Percentiles rank a stretch among this genome's conserved stretches.
Conservation (phyloP, 2,797 vertebrate genomes). For the Amphiprion clarkii region DNA sequence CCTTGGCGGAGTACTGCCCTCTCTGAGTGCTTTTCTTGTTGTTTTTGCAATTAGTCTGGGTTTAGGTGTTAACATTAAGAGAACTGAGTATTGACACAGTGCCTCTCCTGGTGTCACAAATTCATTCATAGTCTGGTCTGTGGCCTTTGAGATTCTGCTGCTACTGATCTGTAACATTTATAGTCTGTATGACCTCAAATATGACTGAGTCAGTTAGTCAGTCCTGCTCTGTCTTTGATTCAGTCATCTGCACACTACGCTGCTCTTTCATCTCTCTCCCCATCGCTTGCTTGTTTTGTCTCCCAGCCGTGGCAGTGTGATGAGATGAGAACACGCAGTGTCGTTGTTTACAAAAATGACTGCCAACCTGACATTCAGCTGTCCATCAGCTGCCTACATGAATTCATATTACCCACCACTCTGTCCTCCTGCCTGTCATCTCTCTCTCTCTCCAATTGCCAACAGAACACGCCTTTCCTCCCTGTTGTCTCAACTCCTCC, state of each 20-base stretch:
- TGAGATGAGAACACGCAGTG: conserved; percentile 60
- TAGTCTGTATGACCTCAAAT: conserved; percentile 49
- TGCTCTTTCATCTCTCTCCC: conserved; percentile 46
- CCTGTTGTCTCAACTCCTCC: conserved; percentile 26
- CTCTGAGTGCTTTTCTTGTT: too few species aligned
- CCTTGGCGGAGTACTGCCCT: too few species aligned
- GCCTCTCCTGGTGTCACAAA: conserved; percentile 21
- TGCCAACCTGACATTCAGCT: conserved; percentile 68
- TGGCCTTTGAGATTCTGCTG: conserved; percentile 38
- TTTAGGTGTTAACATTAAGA: conserved; percentile 36
- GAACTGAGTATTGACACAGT: conserved; percentile 21
- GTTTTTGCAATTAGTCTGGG: neutral
- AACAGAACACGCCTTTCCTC: conserved; percentile 42
- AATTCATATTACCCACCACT: conserved; percentile 57
- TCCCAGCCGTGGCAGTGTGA: conserved; percentile 37
- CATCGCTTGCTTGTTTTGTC: conserved; percentile 46
- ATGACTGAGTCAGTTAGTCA: conserved; percentile 38
- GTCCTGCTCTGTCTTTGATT: conserved; percentile 47
- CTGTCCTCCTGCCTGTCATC: conserved; percentile 49
- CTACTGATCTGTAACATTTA: conserved; percentile 48
- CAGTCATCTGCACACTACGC: conserved; percentile 22
- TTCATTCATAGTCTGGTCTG: conserved; percentile 32
- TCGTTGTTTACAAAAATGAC: conserved; percentile 65
- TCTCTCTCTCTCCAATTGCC: conserved; percentile 42
- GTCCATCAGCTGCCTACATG: conserved; percentile 69